phyloP scores from a whole-genome alignment of 2,797 vertebrate genomes.

The Epinephelus awoara region DNA sequence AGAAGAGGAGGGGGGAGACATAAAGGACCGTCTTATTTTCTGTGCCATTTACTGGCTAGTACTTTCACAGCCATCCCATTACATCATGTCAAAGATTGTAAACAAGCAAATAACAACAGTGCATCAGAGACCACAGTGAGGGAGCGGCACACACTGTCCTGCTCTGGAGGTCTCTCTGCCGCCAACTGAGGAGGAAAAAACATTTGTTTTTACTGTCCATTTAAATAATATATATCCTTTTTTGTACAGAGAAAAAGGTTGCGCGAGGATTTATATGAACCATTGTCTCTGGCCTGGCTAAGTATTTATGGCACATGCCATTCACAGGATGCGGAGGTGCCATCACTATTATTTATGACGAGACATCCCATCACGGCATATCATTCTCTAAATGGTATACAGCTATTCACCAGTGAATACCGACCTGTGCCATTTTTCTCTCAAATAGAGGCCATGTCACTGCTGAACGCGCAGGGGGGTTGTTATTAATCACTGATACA shows the following conservation, averaged over 20 bases:
- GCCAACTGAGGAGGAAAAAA: constrained; percentile 69
- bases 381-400: constrained; percentile 87
- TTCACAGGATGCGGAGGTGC: constrained; percentile 83
- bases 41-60: constrained; percentile 85
- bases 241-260: constrained; percentile 48
- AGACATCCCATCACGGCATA: constrained; percentile 84
- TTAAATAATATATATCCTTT: constrained; percentile 77
- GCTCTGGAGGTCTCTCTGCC: constrained; percentile 51
- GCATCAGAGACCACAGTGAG: constrained; percentile 67
- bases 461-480: constrained; percentile 65
- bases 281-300: constrained; percentile 73
- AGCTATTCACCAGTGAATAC: constrained; percentile 77
- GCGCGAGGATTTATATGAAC: constrained; percentile 75
- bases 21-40: constrained; percentile 87
- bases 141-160: constrained; percentile 47
- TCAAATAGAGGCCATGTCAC: constrained; percentile 85
- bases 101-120: constrained; percentile 90
- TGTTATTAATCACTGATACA: constrained; percentile 84
- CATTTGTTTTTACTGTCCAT: constrained; percentile 84
- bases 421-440: constrained; percentile 84
- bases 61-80: constrained; percentile 86
- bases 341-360: constrained; percentile 87
- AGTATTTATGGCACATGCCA: constrained; percentile 88
- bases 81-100: constrained; percentile 88
- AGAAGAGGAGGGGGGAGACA: constrained; percentile 62